phyloP scores from a whole-genome alignment of 2,113 vertebrate species.

The Xiphophorus couchianus region DNA sequence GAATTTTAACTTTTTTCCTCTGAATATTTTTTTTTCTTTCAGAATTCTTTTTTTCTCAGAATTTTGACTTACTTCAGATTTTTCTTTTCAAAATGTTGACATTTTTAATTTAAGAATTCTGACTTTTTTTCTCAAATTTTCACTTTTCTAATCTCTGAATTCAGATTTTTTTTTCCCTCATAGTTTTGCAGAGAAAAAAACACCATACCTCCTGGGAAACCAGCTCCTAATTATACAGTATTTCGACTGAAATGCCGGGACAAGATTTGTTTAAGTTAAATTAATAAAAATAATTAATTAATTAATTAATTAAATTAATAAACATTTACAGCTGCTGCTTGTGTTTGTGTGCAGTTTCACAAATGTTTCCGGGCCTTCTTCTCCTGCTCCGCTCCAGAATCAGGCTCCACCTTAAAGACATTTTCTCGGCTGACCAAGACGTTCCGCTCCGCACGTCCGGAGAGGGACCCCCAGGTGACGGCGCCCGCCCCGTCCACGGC shows the following conservation, averaged over 20 bases:
- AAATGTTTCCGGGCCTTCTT: constrained; percentile 81
- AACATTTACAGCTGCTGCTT: neutral
- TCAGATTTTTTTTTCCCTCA: no score
- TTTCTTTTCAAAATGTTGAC: no score
- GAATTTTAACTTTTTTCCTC: no score
- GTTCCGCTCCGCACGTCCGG: constrained; percentile 46
- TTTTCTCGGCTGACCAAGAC: constrained; percentile 68
- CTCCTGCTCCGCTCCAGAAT: constrained; percentile 56
- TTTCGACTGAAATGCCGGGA: neutral
- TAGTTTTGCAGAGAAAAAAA: neutral
- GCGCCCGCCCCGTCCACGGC: constrained; percentile 10
- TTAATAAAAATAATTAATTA: no score
- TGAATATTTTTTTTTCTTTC: no score
- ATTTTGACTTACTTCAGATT: no score
- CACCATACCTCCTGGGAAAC: no score
- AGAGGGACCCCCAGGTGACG: constrained; percentile 27
- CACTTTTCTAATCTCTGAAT: no score
- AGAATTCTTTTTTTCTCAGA: no score
- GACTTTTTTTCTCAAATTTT: no score
- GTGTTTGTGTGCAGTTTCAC: constrained; percentile 78
- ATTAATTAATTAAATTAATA: no score
- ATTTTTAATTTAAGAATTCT: no score
- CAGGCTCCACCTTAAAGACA: constrained; percentile 66
- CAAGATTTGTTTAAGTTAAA: neutral
- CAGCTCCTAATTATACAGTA: neutral